Conservation (phyloP, 92 coral and sea anemone genomes). For the Isaurus tuberculatus region DNA sequence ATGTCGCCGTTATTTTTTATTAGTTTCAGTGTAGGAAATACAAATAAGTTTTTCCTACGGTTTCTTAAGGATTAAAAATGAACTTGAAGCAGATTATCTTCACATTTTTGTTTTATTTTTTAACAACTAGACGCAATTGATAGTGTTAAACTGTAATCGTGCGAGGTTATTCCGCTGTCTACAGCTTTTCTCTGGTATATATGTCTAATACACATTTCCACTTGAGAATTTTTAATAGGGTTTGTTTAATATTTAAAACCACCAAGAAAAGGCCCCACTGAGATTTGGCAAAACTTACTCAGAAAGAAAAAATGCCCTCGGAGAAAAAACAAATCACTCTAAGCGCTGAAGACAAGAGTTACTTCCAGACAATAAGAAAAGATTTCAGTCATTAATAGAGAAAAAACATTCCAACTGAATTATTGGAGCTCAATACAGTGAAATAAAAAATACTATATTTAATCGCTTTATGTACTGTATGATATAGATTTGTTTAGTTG, state of each 20-base stretch:
- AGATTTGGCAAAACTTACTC: not conserved
- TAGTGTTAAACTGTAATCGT: not conserved
- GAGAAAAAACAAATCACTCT: too few species aligned
- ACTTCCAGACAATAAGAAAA: too few species aligned
- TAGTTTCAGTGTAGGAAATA: not conserved
- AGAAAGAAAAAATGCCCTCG: too few species aligned
- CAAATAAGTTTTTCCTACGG: not conserved
- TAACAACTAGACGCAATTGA: not conserved
- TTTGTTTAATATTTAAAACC: not conserved
- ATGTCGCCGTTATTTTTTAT: slow-evolving; percentile 18
- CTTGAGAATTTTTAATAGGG: not conserved
- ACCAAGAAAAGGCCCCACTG: not conserved
- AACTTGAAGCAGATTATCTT: not conserved
- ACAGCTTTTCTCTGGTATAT: too few species aligned
- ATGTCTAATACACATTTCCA: not conserved
- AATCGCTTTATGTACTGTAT: not conserved
- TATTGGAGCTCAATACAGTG: not conserved
- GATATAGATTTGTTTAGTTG: not conserved
- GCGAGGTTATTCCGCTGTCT: too few species aligned
- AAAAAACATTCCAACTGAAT: too few species aligned
- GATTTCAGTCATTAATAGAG: too few species aligned
- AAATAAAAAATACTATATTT: not conserved
- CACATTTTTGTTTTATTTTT: not conserved
- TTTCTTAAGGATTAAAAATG: not conserved
- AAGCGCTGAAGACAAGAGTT: too few species aligned